A percentile compares a stretch with the other conserved stretches of the same genome.
These are phyloP conservation scores for Hyperoplus lanceolatus DNA, from an alignment of 2,797 vertebrate genomes.

Conservation along the genomic window DNA sequence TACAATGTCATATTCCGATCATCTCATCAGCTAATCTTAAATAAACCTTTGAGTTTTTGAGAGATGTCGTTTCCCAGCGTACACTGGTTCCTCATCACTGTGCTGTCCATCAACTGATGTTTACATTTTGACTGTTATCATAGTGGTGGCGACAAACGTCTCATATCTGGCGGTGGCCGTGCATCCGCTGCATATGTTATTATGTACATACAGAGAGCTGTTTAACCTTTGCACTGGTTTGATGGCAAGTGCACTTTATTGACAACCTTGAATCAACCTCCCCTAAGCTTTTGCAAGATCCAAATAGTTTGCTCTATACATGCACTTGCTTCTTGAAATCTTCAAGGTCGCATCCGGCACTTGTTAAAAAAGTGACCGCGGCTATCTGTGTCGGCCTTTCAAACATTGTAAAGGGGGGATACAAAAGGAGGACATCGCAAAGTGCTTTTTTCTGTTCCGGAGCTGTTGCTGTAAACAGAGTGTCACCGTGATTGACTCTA, in stretches of 20 bases:
- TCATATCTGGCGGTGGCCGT: slow-evolving; percentile 31
- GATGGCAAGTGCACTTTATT: slow-evolving; percentile 76
- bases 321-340: slow-evolving; percentile 20
- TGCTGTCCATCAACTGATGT: slow-evolving; percentile 61
- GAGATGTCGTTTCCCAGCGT: slow-evolving; percentile 39
- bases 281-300: slow-evolving; percentile 49
- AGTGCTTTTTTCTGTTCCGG: slow-evolving; percentile 52
- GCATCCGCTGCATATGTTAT: slow-evolving; percentile 54
- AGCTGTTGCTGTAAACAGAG: slow-evolving; percentile 62
- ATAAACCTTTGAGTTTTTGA: background rate
- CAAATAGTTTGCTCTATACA: slow-evolving; percentile 21
- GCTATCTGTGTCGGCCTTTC: slow-evolving; percentile 41
- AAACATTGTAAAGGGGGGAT: slow-evolving; percentile 48
- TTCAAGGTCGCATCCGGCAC: slow-evolving; percentile 27
- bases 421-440: slow-evolving; percentile 51
- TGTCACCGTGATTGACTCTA: slow-evolving; percentile 79
- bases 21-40: slow-evolving; percentile 40
- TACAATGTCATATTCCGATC: slow-evolving; percentile 7
- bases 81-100: slow-evolving; percentile 19
- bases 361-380: slow-evolving; percentile 32
- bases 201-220: slow-evolving; percentile 62
- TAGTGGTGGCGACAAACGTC: slow-evolving; percentile 8
- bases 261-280: slow-evolving; percentile 68
- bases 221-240: slow-evolving; percentile 74
- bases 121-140: slow-evolving; percentile 68